These are phyloP conservation scores for Halocynthia aurantium DNA, from an alignment of 23 tunicate genomes.

Conservation along the genomic window DNA sequence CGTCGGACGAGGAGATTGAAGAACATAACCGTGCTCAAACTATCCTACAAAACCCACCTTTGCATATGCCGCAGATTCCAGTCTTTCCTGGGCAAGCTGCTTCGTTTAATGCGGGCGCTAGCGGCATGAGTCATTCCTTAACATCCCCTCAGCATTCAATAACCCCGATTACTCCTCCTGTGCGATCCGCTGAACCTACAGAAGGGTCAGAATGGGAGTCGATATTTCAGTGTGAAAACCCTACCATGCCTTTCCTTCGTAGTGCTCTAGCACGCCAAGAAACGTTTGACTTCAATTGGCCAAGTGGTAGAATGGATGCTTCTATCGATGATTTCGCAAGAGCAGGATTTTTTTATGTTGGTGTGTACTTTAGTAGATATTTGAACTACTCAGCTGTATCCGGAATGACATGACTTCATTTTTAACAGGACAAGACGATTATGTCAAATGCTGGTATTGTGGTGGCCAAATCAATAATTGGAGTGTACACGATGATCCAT, in stretches of 20 bases:
- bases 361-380: not conserved
- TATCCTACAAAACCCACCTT: too few relatives aligned
- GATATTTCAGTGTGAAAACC: conserved; percentile 6
- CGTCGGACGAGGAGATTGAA: too few relatives aligned
- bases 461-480: not conserved
- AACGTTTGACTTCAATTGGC: conserved; percentile 5
- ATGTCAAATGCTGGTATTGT: conserved; percentile 21
- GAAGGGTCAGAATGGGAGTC: not conserved
- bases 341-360: conserved; percentile 17
- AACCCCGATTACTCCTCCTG: too few relatives aligned
- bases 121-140: too few relatives aligned
- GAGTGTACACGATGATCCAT: conserved; percentile 7
- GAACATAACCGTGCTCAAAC: too few relatives aligned
- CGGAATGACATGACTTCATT: not conserved
- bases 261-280: conserved; percentile 1
- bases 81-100: too few relatives aligned
- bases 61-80: too few relatives aligned
- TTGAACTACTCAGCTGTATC: not conserved
- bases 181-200: too few relatives aligned
- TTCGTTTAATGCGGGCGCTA: too few relatives aligned
- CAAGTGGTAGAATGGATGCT: not conserved
- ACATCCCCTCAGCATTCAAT: too few relatives aligned
- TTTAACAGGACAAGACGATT: not conserved
- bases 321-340: not conserved
- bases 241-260: conserved; percentile 2